phyloP scores from a whole-genome alignment of 2,113 vertebrate genomes.

The Archocentrus centrarchus region DNA sequence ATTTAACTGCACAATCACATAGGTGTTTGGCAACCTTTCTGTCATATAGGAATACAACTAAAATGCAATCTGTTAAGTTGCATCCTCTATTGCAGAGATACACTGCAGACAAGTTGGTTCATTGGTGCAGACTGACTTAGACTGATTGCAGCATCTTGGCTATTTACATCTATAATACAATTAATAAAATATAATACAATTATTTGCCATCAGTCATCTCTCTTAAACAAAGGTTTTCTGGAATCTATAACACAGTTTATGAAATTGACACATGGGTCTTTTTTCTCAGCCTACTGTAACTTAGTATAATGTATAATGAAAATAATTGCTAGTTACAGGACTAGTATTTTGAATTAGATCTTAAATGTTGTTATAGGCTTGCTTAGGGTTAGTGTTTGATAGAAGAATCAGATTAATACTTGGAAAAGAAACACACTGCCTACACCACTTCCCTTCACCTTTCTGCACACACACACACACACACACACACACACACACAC shows the following conservation, averaged over 20 bases:
- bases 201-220: not conserved
- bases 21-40: too few relatives aligned
- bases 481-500: too few relatives aligned
- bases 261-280: not conserved
- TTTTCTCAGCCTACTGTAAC: not conserved
- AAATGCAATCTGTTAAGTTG: not conserved
- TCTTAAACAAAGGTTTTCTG: too few relatives aligned
- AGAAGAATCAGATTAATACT: not conserved
- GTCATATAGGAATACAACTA: not conserved
- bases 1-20: too few relatives aligned
- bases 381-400: not conserved
- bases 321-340: not conserved
- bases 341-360: not conserved
- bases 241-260: not conserved
- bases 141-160: not conserved
- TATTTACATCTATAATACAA: not conserved
- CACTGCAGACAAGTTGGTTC: not conserved
- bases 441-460: not conserved
- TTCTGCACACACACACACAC: not conserved
- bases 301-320: not conserved
- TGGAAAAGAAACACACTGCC: not conserved
- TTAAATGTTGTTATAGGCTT: not conserved
- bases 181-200: not conserved
- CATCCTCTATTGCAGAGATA: not conserved
- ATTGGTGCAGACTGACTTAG: not conserved